Base-by-base conservation (phyloP, 1,140 invertebrate species). In the Heterodera carotae region DNA sequence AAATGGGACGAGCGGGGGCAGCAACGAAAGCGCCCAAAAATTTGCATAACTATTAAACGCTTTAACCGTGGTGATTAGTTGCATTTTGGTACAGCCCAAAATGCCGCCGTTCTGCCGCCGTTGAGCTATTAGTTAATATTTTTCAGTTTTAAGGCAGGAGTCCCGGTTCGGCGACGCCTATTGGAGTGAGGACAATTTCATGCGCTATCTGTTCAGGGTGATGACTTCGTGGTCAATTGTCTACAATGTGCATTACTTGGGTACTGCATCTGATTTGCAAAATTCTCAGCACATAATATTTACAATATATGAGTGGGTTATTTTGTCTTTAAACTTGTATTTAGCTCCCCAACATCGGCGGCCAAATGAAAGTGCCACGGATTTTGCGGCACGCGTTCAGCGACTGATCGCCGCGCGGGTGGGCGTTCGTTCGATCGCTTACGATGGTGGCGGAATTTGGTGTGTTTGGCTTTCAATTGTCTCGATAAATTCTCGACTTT, bases 161-260 rank as follows among this genome's bases (percentile, higher is more conserved):
- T 75, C 79, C 25, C 68, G 82, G n/a, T 83, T 75, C 74, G 82
- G 82, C 31, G 82, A 83, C 31, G 75, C 79, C 18, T 83, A 80
- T 67, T 82, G 80, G 80, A 82, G 68, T 15, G 59, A 80, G 66
- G 69, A 82, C 66, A 31, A 62, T 18, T 82, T 84, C 53, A 62
- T 80, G 25, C 25, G 56, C 18, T 84, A 83, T 36, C 60, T 80
- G 27, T 72, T 84, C n/a, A 71, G 82, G 34, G n/a, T 80, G 29
- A 22, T 83, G 3, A 84, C 76, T 36, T 82, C 82, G 18, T 83
- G 83, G 83, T 83, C 82, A 10, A 77, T 76, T 56, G 83, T 83
- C 29, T 84, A 84, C 69, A 80, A 83, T 48, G 76, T 83, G 25
- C 31, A 73, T 34, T 83, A 83, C 68, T 69, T 83, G 27, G 76